Evolutionary conservation across 2,888 invertebrate genomes (phyloP), one percentile per base, ranked within the genome.

Genomic region (Eupithecia centaureata): DNA sequence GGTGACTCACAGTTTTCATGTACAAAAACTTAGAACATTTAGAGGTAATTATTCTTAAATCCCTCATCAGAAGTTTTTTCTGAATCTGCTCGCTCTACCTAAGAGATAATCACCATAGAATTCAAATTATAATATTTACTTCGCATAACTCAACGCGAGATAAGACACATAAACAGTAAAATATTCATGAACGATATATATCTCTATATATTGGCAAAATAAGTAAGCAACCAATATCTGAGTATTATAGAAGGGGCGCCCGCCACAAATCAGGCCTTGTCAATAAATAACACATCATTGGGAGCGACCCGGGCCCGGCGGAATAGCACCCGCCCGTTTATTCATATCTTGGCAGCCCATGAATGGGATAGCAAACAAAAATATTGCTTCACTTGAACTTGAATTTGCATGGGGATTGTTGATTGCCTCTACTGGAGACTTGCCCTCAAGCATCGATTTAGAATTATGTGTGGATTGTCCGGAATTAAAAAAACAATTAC

Each of bases 251-350:
- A 10, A 22, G 22, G 18, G 5, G 47, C 18, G 42, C 47, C 12
- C 47, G 28, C 54, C 30, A n/a, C 30, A 56, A 56, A 56, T 56
- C 54, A 28, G 54, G n/a, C 28, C 18, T 4, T 28, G 54, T 30
- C 54, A 56, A 56, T 56, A 56, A 56, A 56, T 56, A 56, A 56
- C 10, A 28, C 15, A 56, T 56, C 28, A 56, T 56, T 28, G 15
- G 10, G 52, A 15, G 25, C 27, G 52, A n/a, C 15, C 15, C 52
- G 52, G 33, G 15, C 13, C 25, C 27, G 52, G 27, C 7, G 52
- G 25, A 28, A 47, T 22, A 47, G 18, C 22, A 22, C 47, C 47
- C 1, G 47, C 47, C 18, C 10, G 12, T 8, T 47, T 47, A 47
- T 47, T 22, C 22, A 18, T 22, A 47, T 47, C 18, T 47, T 47